Percentiles rank a stretch among this genome's conserved stretches.
These are phyloP conservation scores for Fulica atra DNA, from an alignment of 2,113 vertebrate genomes.

Conservation along the genomic window DNA sequence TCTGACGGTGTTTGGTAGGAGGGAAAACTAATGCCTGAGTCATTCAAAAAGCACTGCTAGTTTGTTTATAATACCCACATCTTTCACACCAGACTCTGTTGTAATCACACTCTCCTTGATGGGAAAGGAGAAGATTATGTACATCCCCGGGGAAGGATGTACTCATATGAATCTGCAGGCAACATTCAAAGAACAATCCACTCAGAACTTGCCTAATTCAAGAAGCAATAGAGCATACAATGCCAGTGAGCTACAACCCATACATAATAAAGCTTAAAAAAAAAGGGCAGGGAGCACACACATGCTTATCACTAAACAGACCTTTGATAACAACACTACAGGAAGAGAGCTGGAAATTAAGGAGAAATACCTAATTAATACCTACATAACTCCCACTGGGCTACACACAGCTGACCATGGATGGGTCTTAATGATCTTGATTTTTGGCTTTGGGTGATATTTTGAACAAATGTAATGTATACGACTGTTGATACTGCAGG, in stretches of 20 bases:
- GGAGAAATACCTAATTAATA: not conserved
- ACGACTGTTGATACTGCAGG: not conserved
- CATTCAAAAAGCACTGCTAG: not conserved
- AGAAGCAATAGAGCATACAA: not conserved
- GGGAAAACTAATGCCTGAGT: not conserved
- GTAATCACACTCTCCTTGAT: slow-evolving; percentile 9
- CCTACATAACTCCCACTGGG: not conserved
- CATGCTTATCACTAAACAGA: not conserved
- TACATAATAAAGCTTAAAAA: not conserved
- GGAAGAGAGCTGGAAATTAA: not conserved
- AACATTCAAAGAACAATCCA: slow-evolving; percentile 3
- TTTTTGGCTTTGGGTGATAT: not conserved
- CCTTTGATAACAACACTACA: not conserved
- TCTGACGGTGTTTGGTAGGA: not conserved
- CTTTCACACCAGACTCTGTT: slow-evolving; percentile 3
- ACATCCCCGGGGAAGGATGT: not conserved
- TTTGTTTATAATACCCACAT: slow-evolving; percentile 27
- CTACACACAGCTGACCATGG: not conserved
- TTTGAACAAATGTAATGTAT: not conserved
- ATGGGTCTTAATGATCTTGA: not conserved
- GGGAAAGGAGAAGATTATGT: slow-evolving; percentile 11
- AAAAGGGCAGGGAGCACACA: not conserved
- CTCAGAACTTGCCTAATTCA: slow-evolving; percentile 4
- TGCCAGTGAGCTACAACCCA: not conserved
- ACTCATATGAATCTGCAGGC: not conserved